A percentile compares a stretch with the other conserved stretches of the same genome.
Evolutionary conservation across 2,113 vertebrate species (phyloP).

Genomic region (Burhinus bistriatus): DNA sequence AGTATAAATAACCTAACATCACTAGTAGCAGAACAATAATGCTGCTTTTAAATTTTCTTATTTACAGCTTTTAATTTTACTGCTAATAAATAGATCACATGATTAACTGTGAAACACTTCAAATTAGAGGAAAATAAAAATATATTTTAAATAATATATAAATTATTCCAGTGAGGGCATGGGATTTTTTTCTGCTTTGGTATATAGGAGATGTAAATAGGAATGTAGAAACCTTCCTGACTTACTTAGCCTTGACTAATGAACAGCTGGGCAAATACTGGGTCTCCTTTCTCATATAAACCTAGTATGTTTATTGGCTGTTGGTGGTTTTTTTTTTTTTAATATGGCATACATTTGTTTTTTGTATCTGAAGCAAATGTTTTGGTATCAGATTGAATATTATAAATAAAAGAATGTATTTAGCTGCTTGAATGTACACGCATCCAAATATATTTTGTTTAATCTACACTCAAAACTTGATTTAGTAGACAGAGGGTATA

Average conservation of each 20-base stretch:
- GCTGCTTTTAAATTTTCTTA: not conserved
- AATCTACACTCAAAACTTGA: not conserved
- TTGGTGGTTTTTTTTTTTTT: rapidly evolving
- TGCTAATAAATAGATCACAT: not conserved
- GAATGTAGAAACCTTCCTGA: not conserved
- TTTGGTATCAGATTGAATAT: not conserved
- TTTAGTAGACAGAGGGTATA: not conserved
- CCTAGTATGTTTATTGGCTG: not conserved
- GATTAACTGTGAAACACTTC: not conserved
- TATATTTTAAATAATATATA: not conserved
- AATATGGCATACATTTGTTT: not conserved
- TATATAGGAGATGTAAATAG: not conserved
- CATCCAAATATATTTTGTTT: not conserved
- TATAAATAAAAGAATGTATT: not conserved
- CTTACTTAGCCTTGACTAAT: not conserved
- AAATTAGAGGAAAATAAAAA: not conserved
- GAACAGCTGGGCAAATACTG: not conserved
- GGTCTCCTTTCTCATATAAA: not conserved
- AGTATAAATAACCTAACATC: not conserved
- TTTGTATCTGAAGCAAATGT: not conserved
- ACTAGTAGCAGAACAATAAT: not conserved
- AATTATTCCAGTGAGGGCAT: not conserved
- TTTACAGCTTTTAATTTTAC: not conserved
- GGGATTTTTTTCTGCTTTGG: not conserved
- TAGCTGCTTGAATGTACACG: not conserved